Evolutionary conservation across 2,797 vertebrate genomes (phyloP), one percentile per base, ranked within the genome.

Genomic region (Protosalanx chinensis): DNA sequence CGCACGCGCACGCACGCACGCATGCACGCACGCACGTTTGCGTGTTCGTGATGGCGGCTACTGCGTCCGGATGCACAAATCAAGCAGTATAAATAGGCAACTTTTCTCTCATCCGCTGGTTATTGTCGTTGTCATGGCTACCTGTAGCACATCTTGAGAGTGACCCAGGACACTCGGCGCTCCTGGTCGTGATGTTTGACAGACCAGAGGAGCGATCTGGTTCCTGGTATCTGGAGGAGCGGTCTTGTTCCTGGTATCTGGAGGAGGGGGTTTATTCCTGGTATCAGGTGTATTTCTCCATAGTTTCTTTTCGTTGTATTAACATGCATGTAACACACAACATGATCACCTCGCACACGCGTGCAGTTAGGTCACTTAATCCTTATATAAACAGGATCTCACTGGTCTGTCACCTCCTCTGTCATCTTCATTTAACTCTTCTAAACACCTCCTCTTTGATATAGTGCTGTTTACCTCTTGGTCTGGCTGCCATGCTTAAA

Each of bases 41-140:
- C 15, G 18, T 33, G 18, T 78, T 80, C 73, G 82, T 85, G 80
- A 82, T 67, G 82, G 78, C 72, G 81, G 70, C 82, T 71, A 79
- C 67, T 68, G 77, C 65, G 73, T 58, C 81, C 78, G 72, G 81
- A 87, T 86, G 79, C 77, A 88, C 84, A 89, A 89, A 89, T 87
- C 85, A 88, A 88, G 88, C 83, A 71, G 79, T 85, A 81, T 81
- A 88, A 90, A 88, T 85, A 86, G 83, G 82, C 77, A 66, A 81
- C 80, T 27, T 57, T 63, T 84, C 87, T 81, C 82, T 74, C 77
- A 72, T 78, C 79, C 69, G 70, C 69, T 74, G 59, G 79, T 76
- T 62, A 16, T 79, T 78, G 72, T 74, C 64, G 88, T 87, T 85
- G 67, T 82, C 76, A 87, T 87, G 80, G 75, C 75, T 74, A 87